Base-by-base conservation (phyloP, 2,888 invertebrate genomes). In the Hydrotaea cyrtoneurina region DNA sequence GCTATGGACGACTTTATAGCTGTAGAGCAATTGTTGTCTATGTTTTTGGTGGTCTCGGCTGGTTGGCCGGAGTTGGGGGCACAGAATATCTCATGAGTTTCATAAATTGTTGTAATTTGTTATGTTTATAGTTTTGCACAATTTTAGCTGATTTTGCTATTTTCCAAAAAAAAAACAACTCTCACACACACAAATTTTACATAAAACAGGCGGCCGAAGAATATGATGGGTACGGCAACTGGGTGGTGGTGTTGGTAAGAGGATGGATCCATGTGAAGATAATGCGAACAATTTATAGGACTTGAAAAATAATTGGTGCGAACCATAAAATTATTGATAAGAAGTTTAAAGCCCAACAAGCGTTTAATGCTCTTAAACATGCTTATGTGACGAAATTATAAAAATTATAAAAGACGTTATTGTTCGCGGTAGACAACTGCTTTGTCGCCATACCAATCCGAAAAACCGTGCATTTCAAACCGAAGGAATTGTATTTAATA, bases 131-230 rank as follows among this genome's bases (percentile, higher is more conserved):
- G 80, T 83, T 85, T 79, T 85, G 83, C 84, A 83, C 82, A 86
- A 82, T 85, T 85, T 86, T 85, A 85, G 87, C 87, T 86, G 87
- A 87, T 81, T 86, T 81, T 76, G 86, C 86, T 79, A 80, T 82
- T 71, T 81, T 73, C 26, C 10, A 2, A 31, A 31, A 31, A 31
- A 31, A 4, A 31, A 31, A 31, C 3, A 31, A 13, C 36, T 39
- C 39, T 23, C 57, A 19, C 53, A 23, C 11, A 46, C 62, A 64
- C 46, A 69, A 69, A 46, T 46, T 31, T 7, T 46, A 43, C 11
- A 36, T 69, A 21, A 23, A 59, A 59, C 59, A 15, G 1, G 19
- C 21, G 26, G 15, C 26, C 59, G 59, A n/a, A 57, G 26, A 7
- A 15, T 2, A 7, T 7, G 31, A 31, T 31, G 31, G 31, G n/a